Conservation (phyloP, 1,140 invertebrate genomes). For the Cherax quadricarinatus region DNA sequence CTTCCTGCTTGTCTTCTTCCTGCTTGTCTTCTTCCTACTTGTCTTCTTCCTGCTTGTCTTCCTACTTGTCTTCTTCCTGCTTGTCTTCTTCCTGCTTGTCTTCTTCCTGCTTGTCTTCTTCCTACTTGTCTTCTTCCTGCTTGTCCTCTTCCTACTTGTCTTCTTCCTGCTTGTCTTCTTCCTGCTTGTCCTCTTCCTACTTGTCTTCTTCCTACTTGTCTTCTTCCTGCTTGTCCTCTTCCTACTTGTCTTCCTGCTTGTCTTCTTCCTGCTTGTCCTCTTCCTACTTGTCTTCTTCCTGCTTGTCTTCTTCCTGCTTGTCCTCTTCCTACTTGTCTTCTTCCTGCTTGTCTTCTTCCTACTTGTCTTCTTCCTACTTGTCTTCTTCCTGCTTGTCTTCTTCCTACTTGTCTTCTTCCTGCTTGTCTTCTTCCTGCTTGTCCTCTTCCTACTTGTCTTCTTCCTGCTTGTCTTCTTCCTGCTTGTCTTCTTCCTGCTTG, state of each 20-base stretch:
- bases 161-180: neutral
- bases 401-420: conserved; percentile 9
- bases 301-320: neutral
- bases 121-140: no score
- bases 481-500: neutral
- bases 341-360: neutral
- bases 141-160: no score
- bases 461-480: neutral
- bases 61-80: neutral
- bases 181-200: neutral
- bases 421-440: neutral
- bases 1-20: neutral
- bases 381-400: neutral
- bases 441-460: no score
- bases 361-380: neutral
- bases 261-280: no score
- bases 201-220: no score
- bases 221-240: no score
- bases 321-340: neutral
- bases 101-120: no score
- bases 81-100: no score
- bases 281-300: neutral
- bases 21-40: no score
- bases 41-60: neutral
- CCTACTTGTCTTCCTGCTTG: no score